A percentile compares a stretch with the other conserved stretches of the same genome.
phyloP scores from a whole-genome alignment of 2,797 vertebrate species.

The Myioborus melanocephalus region DNA sequence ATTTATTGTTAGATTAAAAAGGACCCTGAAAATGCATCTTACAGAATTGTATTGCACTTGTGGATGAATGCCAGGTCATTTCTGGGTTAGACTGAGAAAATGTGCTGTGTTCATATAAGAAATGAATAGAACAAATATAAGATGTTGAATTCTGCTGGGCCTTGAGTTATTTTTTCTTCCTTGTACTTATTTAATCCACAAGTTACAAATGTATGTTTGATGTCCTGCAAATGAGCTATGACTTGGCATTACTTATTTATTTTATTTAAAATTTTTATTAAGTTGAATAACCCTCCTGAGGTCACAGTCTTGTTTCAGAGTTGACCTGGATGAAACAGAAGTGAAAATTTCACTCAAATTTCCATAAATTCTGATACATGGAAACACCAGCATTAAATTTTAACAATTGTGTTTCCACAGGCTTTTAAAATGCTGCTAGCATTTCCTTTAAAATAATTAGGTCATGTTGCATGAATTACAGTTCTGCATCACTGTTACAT shows the following conservation, averaged over 20 bases:
- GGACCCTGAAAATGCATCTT: not conserved
- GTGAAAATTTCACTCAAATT: slow-evolving; percentile 37
- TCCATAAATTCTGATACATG: slow-evolving; percentile 47
- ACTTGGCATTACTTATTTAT: slow-evolving; percentile 64
- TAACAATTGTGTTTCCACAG: slow-evolving; percentile 34
- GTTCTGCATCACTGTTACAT: not conserved
- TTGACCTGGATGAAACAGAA: not conserved
- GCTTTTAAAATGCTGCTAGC: slow-evolving; percentile 48
- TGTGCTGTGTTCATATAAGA: not conserved
- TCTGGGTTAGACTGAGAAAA: not conserved
- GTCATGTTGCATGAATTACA: slow-evolving; percentile 22
- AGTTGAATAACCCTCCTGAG: slow-evolving; percentile 26
- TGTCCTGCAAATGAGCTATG: slow-evolving; percentile 49
- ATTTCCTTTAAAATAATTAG: slow-evolving; percentile 67
- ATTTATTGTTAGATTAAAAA: not conserved
- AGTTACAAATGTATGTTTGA: slow-evolving; percentile 34
- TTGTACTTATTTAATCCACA: not conserved
- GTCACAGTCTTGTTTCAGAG: slow-evolving; percentile 3
- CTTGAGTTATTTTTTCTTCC: not conserved
- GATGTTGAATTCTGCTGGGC: not conserved
- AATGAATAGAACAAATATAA: not conserved
- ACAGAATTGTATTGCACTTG: not conserved
- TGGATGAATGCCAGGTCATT: not conserved
- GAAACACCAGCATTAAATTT: slow-evolving; percentile 54
- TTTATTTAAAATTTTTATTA: slow-evolving; percentile 60